These are phyloP conservation scores for Petrocephalus microphthalmus DNA, from an alignment of 2,113 vertebrate species.

Conservation along the genomic window DNA sequence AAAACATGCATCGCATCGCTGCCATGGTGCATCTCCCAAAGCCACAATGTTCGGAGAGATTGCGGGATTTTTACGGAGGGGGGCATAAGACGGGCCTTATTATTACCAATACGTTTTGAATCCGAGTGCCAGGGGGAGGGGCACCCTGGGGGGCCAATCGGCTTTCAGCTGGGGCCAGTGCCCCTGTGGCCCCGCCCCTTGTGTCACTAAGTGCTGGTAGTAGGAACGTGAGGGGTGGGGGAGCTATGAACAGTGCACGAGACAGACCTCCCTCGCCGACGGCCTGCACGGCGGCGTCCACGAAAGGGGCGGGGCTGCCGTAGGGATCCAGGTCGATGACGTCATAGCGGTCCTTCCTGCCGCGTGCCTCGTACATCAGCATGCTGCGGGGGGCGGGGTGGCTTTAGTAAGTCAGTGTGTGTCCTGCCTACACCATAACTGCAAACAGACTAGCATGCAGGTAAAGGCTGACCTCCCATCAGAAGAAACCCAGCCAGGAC, in stretches of 20 bases:
- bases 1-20: not conserved
- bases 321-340: conserved; percentile 90
- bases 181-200: not conserved
- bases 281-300: conserved; percentile 81
- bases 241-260: not conserved
- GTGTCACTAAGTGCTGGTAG: not conserved
- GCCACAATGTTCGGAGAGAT: not conserved
- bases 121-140: not conserved
- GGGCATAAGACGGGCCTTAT: not conserved
- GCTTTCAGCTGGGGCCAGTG: not conserved
- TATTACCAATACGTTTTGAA: not conserved
- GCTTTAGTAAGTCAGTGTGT: too few species aligned
- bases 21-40: not conserved
- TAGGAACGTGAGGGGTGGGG: not conserved
- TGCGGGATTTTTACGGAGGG: not conserved
- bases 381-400: conserved; percentile 50
- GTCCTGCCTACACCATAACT: not conserved
- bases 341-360: conserved; percentile 65
- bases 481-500: not conserved
- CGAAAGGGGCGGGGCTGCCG: conserved; percentile 75
- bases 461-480: not conserved
- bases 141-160: not conserved
- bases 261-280: conserved; percentile 79
- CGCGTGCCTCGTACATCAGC: conserved; percentile 75
- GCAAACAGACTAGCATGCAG: not conserved